A percentile compares a stretch with the other conserved stretches of the same genome.
These are phyloP conservation scores for Caenorhabditis drosophilae DNA, from an alignment of 2,888 invertebrate genomes.

Conservation along the genomic window DNA sequence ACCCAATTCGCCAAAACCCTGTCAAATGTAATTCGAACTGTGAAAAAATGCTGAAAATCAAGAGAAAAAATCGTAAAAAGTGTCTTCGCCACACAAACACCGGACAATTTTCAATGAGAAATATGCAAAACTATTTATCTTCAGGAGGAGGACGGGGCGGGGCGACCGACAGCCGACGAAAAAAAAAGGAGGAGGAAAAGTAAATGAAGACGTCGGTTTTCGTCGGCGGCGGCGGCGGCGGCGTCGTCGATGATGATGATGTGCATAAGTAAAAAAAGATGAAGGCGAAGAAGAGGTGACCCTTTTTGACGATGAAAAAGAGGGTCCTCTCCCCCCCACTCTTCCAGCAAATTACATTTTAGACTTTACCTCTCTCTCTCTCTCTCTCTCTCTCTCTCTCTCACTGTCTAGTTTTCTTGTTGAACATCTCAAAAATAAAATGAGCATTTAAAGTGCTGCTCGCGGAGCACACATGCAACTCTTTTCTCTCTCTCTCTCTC, in stretches of 20 bases:
- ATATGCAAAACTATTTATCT: not conserved
- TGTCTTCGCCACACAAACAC: conserved; percentile 7
- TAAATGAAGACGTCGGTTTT: not conserved
- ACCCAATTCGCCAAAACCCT: too few relatives aligned
- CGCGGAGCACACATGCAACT: too few relatives aligned
- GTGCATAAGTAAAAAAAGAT: not conserved
- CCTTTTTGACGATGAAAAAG: not conserved
- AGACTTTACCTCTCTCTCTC: conserved; percentile 29
- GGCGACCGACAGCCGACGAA: not conserved
- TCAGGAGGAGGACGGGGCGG: conserved; percentile 2
- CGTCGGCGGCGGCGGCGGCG: not conserved
- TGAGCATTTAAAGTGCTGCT: too few relatives aligned
- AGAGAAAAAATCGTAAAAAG: too few relatives aligned
- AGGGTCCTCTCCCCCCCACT: not conserved
- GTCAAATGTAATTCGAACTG: too few relatives aligned
- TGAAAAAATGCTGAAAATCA: too few relatives aligned
- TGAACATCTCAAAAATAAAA: not conserved
- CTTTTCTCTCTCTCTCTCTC: too few relatives aligned
- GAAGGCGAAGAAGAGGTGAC: not conserved
- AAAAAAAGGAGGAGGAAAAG: conserved; percentile 12
- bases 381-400: too few relatives aligned
- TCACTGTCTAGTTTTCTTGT: too few relatives aligned
- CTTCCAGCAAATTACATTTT: conserved; percentile 33
- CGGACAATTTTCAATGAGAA: not conserved
- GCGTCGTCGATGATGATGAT: too few relatives aligned